Evolutionary conservation across 1,140 invertebrate species (phyloP).

Genomic region (Cotesia vestalis): DNA sequence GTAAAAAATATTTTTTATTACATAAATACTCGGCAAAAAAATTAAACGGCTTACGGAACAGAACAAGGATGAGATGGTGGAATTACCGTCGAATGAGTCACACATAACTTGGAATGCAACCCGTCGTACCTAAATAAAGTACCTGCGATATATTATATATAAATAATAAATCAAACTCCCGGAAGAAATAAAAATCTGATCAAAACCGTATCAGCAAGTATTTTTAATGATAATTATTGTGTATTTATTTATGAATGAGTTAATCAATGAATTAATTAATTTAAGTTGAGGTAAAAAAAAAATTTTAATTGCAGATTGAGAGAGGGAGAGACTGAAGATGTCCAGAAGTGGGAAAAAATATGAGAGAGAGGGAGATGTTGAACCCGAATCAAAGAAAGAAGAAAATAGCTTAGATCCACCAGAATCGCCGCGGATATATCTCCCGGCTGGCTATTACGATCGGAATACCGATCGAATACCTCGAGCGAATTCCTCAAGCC

Average conservation of each 20-base stretch:
- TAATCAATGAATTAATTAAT: no score
- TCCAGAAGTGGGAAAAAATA: no score
- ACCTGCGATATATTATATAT: neutral
- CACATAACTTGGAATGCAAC: constrained; percentile 13
- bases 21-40: no score
- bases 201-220: no score
- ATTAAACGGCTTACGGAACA: neutral
- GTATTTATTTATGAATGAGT: no score
- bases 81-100: constrained; percentile 1
- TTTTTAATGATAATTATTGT: no score
- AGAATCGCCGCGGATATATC: neutral
- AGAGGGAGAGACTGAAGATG: no score
- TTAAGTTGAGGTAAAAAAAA: no score
- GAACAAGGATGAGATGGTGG: neutral
- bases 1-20: no score
- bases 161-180: neutral
- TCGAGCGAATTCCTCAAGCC: constrained; percentile 37
- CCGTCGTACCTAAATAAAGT: neutral
- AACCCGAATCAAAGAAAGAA: neutral
- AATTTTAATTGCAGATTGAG: no score
- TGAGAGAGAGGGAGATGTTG: no score
- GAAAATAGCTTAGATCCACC: neutral
- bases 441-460: constrained; percentile 28
- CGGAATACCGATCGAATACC: constrained; percentile 40
- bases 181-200: constrained; percentile 1